A percentile compares a stretch with the other conserved stretches of the same genome.
Evolutionary conservation across 2,888 invertebrate genomes (phyloP).

Genomic region (Aspidiotus destructor): DNA sequence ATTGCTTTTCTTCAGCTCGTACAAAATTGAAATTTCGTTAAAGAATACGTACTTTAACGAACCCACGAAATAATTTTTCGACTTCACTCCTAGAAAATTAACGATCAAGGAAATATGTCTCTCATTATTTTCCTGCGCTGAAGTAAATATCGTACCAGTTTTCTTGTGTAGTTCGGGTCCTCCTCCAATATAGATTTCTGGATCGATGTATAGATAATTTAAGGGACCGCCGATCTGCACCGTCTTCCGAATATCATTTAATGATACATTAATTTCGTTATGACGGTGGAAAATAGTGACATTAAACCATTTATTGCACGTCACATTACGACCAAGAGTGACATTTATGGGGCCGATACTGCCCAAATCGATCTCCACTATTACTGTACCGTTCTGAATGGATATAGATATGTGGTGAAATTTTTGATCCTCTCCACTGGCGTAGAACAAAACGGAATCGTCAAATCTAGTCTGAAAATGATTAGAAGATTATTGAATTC

Average conservation of each 20-base stretch:
- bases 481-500: neutral
- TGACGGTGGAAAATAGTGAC: constrained; percentile 74
- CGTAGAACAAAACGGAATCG: constrained; percentile 84
- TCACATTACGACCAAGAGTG: constrained; percentile 40
- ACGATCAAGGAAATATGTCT: neutral
- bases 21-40: constrained; percentile 83
- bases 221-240: constrained; percentile 53
- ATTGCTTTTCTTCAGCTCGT: constrained; percentile 72
- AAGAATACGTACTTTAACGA: constrained; percentile 86
- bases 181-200: constrained; percentile 85
- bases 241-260: constrained; percentile 62
- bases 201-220: constrained; percentile 74
- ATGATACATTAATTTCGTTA: constrained; percentile 59
- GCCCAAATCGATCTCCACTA: constrained; percentile 80
- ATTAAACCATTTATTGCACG: constrained; percentile 51
- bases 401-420: constrained; percentile 85
- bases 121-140: neutral
- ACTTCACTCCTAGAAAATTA: constrained; percentile 52
- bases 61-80: constrained; percentile 77
- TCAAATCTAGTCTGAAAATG: constrained; percentile 68
- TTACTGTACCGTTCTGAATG: constrained; percentile 69
- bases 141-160: too few relatives aligned
- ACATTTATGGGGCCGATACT: constrained; percentile 62
- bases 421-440: constrained; percentile 79
- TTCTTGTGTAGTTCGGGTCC: constrained; percentile 76